Evolutionary conservation across 1,140 invertebrate species (phyloP).

Genomic region (Ips typographus): DNA sequence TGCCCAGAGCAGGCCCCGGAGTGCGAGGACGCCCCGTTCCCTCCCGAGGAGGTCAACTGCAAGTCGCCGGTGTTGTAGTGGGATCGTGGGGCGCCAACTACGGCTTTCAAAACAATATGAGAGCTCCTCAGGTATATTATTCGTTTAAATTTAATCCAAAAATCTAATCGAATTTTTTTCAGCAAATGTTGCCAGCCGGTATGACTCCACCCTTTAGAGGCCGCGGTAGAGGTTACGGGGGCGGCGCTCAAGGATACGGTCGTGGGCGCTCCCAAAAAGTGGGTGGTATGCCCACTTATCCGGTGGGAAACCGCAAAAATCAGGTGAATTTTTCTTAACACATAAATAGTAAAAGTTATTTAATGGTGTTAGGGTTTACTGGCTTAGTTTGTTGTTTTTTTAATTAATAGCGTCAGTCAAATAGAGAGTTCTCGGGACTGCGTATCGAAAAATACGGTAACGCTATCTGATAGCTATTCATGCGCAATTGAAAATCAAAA

Average conservation of each 20-base stretch:
- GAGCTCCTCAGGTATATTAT: slow-evolving; percentile 41
- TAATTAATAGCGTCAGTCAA: too few relatives aligned
- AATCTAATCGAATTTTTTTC: neutral
- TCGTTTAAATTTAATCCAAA: neutral
- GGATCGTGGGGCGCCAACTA: slow-evolving; percentile 77
- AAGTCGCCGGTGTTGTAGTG: slow-evolving; percentile 80
- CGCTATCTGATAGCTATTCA: too few relatives aligned
- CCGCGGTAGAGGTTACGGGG: slow-evolving; percentile 29
- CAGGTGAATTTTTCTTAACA: slow-evolving; percentile 35
- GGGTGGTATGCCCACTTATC: slow-evolving; percentile 42
- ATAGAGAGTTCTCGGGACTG: too few relatives aligned
- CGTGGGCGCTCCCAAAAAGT: slow-evolving; percentile 35
- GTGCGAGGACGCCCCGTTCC: slow-evolving; percentile 56
- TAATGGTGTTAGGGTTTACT: neutral
- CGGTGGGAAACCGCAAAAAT: slow-evolving; percentile 42
- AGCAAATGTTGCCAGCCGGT: slow-evolving; percentile 33
- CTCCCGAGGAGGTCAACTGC: slow-evolving; percentile 72
- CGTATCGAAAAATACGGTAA: too few relatives aligned
- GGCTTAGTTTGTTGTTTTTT: too few relatives aligned
- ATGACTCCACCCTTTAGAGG: slow-evolving; percentile 15
- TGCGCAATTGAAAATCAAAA: too few relatives aligned
- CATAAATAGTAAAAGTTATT: neutral
- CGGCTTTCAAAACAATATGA: slow-evolving; percentile 56
- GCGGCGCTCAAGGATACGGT: slow-evolving; percentile 11
- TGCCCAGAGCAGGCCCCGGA: slow-evolving; percentile 39